Conservation (phyloP, 2,797 vertebrate species). For the Anguilla megastoma region DNA sequence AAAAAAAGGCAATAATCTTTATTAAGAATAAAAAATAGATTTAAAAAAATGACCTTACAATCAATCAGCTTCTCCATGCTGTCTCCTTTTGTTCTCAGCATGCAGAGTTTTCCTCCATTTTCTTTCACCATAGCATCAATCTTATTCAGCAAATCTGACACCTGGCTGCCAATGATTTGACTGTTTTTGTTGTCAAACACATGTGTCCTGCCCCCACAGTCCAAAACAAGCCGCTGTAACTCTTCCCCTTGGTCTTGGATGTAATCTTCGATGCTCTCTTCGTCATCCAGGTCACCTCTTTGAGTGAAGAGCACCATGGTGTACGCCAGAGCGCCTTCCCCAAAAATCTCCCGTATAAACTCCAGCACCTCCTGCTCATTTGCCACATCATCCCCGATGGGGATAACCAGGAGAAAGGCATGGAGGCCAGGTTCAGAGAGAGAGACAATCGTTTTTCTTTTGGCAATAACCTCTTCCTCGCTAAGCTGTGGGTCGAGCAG, state of each 20-base stretch:
- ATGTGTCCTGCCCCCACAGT: constrained; percentile 31
- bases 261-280: background rate
- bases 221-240: constrained; percentile 21
- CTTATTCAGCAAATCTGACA: constrained; percentile 28
- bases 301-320: constrained; percentile 14
- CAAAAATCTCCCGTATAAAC: constrained; percentile 26
- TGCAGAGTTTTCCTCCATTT: background rate
- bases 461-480: background rate
- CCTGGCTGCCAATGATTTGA: constrained; percentile 17
- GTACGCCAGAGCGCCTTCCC: background rate
- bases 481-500: constrained; percentile 24
- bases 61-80: background rate
- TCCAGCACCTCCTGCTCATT: constrained; percentile 26
- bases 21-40: background rate
- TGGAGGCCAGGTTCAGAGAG: constrained; percentile 46
- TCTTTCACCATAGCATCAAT: background rate
- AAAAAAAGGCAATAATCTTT: background rate
- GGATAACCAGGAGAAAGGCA: constrained; percentile 48
- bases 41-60: background rate
- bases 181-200: constrained; percentile 27
- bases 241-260: background rate
- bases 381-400: constrained; percentile 32
- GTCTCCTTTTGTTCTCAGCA: background rate
- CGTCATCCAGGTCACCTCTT: constrained; percentile 3
- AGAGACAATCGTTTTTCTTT: constrained; percentile 43